phyloP scores from a whole-genome alignment of 2,888 invertebrate species.

The Alentia gelatinosa region DNA sequence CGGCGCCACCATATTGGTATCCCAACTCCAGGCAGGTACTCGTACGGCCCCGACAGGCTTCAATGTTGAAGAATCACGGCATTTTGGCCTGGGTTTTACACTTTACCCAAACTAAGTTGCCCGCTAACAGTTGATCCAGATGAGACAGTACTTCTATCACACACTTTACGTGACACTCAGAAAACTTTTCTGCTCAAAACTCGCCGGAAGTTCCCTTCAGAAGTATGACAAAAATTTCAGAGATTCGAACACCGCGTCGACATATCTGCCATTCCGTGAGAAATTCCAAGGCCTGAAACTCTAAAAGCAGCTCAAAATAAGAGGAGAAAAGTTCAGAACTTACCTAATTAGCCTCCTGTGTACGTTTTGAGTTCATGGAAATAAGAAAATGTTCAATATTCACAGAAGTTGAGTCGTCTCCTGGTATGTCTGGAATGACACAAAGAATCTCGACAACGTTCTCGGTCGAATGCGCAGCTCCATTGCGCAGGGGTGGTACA shows the following conservation, averaged over 20 bases:
- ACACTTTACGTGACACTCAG: constrained; percentile 27
- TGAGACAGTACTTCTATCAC: background rate
- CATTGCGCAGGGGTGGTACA: constrained; percentile 75
- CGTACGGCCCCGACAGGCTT: background rate
- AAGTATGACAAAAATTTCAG: constrained; percentile 80
- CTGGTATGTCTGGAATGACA: constrained; percentile 98
- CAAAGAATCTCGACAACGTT: constrained; percentile 98
- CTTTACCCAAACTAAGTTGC: background rate
- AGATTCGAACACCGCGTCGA: constrained; percentile 78
- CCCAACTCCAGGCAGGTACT: constrained; percentile 48
- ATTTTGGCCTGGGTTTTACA: background rate
- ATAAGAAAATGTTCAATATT: constrained; percentile 82
- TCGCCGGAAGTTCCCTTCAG: constrained; percentile 78
- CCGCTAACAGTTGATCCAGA: background rate
- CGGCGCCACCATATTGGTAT: constrained; percentile 46
- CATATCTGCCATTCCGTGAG: constrained; percentile 74
- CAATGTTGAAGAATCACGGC: constrained; percentile 15
- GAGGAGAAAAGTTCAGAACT: constrained; percentile 62
- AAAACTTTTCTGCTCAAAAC: constrained; percentile 51
- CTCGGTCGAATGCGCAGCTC: constrained; percentile 74
- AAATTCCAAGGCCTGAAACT: constrained; percentile 65
- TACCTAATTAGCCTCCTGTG: constrained; percentile 86
- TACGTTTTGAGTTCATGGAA: constrained; percentile 82
- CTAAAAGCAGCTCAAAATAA: constrained; percentile 57
- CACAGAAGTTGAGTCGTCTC: constrained; percentile 80